Percentiles rank a stretch among this genome's conserved stretches.
These are phyloP conservation scores for Maccullochella peelii DNA, from an alignment of 2,113 vertebrate genomes.

Conservation along the genomic window DNA sequence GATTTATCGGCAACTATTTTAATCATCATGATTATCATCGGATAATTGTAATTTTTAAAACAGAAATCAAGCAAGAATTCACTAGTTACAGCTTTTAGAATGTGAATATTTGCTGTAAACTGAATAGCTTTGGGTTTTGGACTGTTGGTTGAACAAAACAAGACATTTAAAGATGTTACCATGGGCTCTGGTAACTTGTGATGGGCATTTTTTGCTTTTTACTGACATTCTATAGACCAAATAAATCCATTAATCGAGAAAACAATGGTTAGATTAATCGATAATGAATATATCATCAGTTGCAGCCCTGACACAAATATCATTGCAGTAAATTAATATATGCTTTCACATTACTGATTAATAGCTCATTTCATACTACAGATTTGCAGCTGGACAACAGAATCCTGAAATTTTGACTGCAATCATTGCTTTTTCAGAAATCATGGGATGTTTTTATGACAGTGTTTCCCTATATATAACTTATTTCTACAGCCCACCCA, in stretches of 20 bases:
- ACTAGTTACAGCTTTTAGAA: neutral
- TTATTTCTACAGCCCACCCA: neutral
- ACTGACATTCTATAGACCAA: neutral
- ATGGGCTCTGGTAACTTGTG: neutral
- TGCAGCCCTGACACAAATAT: neutral
- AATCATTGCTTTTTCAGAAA: neutral
- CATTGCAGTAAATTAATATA: neutral
- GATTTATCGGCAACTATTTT: neutral
- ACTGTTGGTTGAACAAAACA: neutral
- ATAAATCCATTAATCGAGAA: neutral
- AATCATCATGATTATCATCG: no score
- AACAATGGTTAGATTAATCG: neutral
- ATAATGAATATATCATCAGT: neutral
- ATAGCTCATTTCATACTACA: neutral
- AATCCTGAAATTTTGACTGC: neutral
- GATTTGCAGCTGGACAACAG: neutral
- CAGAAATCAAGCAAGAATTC: neutral
- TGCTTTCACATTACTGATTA: neutral
- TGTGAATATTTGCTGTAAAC: neutral
- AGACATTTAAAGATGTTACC: neutral
- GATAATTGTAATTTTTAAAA: neutral
- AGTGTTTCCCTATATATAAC: neutral
- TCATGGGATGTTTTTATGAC: neutral
- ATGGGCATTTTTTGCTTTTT: neutral
- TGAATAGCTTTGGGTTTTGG: neutral